Conservation (phyloP, 1,140 invertebrate species). For the Prorops nasuta region DNA sequence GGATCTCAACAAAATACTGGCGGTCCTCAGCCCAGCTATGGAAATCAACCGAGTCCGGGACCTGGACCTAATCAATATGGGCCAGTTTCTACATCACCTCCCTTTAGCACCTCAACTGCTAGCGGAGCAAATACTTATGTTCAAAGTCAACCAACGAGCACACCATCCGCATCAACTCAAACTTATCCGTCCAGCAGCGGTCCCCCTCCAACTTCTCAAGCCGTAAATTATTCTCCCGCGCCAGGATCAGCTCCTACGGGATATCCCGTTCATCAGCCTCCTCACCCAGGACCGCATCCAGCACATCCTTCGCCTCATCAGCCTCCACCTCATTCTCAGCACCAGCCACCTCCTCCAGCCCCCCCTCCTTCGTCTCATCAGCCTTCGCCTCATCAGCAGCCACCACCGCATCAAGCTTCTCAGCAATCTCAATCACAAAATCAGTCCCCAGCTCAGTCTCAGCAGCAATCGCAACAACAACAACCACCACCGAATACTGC, state of each 20-base stretch:
- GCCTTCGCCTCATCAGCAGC: conserved; percentile 33
- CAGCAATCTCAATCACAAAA: conserved; percentile 43
- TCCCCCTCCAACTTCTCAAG: conserved; percentile 46
- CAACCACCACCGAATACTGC: conserved; percentile 50
- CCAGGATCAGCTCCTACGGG: conserved; percentile 43
- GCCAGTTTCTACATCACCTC: conserved; percentile 46
- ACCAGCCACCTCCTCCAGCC: conserved; percentile 25
- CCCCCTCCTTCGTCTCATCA: conserved; percentile 25
- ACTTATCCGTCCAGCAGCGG: conserved; percentile 48
- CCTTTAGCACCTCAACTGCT: conserved; percentile 43
- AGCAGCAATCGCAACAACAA: conserved; percentile 34
- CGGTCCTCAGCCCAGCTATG: conserved; percentile 46
- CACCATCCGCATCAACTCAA: conserved; percentile 53
- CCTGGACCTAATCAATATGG: conserved; percentile 45
- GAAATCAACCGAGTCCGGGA: conserved; percentile 49
- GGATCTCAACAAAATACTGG: conserved; percentile 43
- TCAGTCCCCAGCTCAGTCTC: conserved; percentile 35
- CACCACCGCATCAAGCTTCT: conserved; percentile 30
- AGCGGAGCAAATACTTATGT: conserved; percentile 49
- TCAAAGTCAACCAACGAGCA: conserved; percentile 48
- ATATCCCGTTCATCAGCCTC: conserved; percentile 40
- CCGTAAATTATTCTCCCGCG: conserved; percentile 39
- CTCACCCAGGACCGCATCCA: conserved; percentile 33
- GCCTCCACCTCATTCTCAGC: conserved; percentile 28
- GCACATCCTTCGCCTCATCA: conserved; percentile 35